Evolutionary conservation across 2,888 invertebrate genomes (phyloP), one percentile per base, ranked within the genome.

Genomic region (Electrophaes corylata): DNA sequence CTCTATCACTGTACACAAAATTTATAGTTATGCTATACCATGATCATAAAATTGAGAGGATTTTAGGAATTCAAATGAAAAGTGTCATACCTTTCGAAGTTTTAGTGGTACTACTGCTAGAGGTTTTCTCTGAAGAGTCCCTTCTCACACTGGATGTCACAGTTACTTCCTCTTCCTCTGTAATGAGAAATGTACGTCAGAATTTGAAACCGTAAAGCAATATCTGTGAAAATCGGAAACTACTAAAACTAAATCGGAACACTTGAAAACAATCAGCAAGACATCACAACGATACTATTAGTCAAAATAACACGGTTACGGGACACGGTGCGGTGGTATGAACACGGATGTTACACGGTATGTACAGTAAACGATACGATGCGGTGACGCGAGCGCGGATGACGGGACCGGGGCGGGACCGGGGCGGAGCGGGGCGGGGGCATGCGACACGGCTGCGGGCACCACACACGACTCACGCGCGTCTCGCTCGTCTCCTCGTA

Each of bases 51-150:
- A 4, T 14, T 6, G 12, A 14, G 6, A 35, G 12, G 35, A 35
- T 14, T 10, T 29, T 10, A 3, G 10, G 2, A 1, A 29, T 29
- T 29, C 10, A 29, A 29, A 12, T 6, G 16, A 8, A 14, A 35
- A 35, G 37, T 14, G 8, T 14, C 14, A 14, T 43, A 93, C 93
- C 93, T 93, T 93, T 93, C 60, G 93, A 92, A 82, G 92, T 93
- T 78, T 91, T 93, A 78, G 93, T 94, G 83, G 90, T 91, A 75
- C 86, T 92, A 78, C 89, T 92, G 86, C 92, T 93, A 87, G 93
- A 92, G 75, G 92, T 91, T 88, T 91, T 86, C 84, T 93, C 80
- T 76, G 93, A 88, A 79, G 93, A 86, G 81, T 89, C 79, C 78
- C 86, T 87, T 80, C 90, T 83, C 61, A 87, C 86, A 85, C 88